phyloP scores from a whole-genome alignment of 1,140 invertebrate species.

The Berghia stephanieae region DNA sequence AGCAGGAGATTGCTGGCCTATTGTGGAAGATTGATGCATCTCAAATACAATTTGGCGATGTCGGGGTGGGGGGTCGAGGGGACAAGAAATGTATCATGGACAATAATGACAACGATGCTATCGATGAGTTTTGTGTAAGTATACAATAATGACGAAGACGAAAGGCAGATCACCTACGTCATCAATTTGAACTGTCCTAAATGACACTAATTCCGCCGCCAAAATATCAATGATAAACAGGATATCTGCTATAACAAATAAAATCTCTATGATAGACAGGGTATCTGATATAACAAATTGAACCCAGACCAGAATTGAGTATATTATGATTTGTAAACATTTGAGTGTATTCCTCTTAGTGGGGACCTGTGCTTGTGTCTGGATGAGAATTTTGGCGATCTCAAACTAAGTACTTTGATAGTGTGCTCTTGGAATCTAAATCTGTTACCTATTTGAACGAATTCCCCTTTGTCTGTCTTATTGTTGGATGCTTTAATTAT shows the following conservation, averaged over 20 bases:
- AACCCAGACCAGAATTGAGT: too few species aligned
- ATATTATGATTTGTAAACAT: too few species aligned
- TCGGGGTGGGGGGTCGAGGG: background rate
- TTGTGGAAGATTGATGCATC: constrained; percentile 92
- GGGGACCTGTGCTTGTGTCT: too few species aligned
- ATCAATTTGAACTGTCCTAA: background rate
- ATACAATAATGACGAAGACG: background rate
- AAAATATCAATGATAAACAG: background rate
- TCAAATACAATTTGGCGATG: constrained; percentile 62
- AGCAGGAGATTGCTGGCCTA: constrained; percentile 96
- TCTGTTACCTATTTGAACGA: too few species aligned
- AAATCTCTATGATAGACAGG: too few species aligned
- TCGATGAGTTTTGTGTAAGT: background rate
- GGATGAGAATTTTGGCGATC: too few species aligned
- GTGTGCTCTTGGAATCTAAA: too few species aligned
- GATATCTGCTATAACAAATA: background rate
- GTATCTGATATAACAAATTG: too few species aligned
- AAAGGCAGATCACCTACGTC: background rate
- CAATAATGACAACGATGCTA: constrained; percentile 20
- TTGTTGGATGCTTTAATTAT: too few species aligned
- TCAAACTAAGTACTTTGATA: too few species aligned
- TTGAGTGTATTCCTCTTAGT: too few species aligned
- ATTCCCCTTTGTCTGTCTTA: too few species aligned
- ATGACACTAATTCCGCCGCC: background rate
- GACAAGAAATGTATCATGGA: constrained; percentile 12